Percentiles rank a stretch among this genome's conserved stretches.
Conservation (phyloP, 2,113 vertebrate species). For the Cyprinus carpio region DNA sequence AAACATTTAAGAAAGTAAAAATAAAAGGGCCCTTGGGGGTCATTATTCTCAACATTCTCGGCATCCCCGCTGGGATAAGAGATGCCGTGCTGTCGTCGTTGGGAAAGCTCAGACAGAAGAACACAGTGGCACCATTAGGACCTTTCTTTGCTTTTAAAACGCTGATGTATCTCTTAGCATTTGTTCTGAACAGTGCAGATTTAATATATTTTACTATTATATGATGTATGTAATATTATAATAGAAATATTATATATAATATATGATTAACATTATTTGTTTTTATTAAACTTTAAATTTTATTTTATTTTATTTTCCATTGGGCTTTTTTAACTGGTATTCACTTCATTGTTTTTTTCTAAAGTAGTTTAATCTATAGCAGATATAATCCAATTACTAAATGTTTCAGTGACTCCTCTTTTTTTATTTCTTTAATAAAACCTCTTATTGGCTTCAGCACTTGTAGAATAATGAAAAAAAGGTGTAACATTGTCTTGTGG, state of each 20-base stretch:
- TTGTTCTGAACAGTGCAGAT: background rate
- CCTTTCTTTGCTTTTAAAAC: slow-evolving; percentile 42
- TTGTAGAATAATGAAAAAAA: background rate
- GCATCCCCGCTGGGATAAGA: slow-evolving; percentile 47
- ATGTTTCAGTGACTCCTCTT: background rate
- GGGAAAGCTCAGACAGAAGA: slow-evolving; percentile 56
- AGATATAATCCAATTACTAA: background rate
- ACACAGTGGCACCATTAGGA: slow-evolving; percentile 53
- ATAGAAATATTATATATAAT: background rate
- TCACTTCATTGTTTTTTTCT: too few relatives aligned
- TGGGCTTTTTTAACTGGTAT: too few relatives aligned
- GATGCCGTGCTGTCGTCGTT: slow-evolving; percentile 35
- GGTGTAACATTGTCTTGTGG: background rate
- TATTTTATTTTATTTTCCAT: too few relatives aligned
- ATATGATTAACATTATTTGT: background rate
- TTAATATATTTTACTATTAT: background rate
- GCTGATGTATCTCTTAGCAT: slow-evolving; percentile 13
- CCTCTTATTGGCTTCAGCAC: slow-evolving; percentile 33
- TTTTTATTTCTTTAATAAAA: slow-evolving; percentile 9
- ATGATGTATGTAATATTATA: background rate
- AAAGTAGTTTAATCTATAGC: background rate
- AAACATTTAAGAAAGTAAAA: slow-evolving; percentile 52
- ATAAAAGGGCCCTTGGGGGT: slow-evolving; percentile 40
- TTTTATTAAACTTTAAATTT: background rate
- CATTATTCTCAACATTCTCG: slow-evolving; percentile 54